Conservation (phyloP, 2,797 vertebrate species). For the Pangasius macronema region DNA sequence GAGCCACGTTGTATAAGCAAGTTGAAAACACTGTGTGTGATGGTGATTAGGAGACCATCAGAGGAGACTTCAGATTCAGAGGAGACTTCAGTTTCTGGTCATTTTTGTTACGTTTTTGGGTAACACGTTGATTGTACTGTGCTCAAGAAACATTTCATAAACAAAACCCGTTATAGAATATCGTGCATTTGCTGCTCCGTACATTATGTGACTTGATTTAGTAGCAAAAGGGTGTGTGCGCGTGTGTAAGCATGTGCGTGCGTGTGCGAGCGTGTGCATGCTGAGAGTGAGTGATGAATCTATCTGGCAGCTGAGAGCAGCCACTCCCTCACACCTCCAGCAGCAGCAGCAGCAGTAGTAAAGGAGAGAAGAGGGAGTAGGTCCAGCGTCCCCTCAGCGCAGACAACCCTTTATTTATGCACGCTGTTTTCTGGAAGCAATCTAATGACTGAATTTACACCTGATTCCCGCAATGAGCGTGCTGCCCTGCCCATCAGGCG, state of each 20-base stretch:
- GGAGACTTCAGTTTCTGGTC: not conserved
- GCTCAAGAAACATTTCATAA: not conserved
- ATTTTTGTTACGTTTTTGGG: not conserved
- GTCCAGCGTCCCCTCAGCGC: conserved; percentile 45
- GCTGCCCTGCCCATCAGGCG: conserved; percentile 51
- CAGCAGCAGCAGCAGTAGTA: conserved; percentile 34
- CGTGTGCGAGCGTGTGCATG: not conserved
- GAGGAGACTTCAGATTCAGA: not conserved
- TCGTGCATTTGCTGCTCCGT: not conserved
- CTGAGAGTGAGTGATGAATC: conserved; percentile 48
- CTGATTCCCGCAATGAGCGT: conserved; percentile 61
- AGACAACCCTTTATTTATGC: conserved; percentile 67
- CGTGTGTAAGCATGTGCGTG: not conserved
- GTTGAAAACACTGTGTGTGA: not conserved
- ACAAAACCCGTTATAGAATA: not conserved
- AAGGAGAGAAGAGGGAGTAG: conserved; percentile 23
- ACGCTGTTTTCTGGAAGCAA: conserved; percentile 64
- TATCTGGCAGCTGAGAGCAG: conserved; percentile 41
- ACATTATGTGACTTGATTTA: not conserved
- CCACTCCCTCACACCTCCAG: conserved; percentile 43
- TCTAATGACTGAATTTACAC: conserved; percentile 69
- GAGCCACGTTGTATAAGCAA: not conserved
- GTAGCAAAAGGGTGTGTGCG: not conserved
- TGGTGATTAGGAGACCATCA: no score
- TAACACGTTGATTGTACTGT: not conserved